phyloP scores from a whole-genome alignment of 64 coral and sea anemone species.

The Porites lutea region DNA sequence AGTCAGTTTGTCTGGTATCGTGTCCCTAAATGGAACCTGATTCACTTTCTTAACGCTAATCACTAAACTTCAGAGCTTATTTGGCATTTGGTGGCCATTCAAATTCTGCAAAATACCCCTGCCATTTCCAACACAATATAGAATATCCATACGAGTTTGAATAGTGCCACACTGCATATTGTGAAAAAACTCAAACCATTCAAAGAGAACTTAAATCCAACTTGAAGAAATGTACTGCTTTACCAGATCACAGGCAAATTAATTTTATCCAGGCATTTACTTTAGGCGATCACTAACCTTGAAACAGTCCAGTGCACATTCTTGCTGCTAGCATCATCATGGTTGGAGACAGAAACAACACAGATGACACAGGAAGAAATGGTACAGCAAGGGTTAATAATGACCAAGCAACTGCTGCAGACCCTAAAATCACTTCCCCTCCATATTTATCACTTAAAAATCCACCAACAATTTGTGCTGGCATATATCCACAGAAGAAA shows the following conservation, averaged over 20 bases:
- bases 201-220: too few relatives aligned
- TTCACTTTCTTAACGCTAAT: too few relatives aligned
- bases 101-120: too few relatives aligned
- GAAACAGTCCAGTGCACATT: constrained; percentile 76
- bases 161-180: too few relatives aligned
- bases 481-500: constrained; percentile 93
- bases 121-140: too few relatives aligned
- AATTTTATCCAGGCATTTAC: background rate
- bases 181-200: too few relatives aligned
- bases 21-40: too few relatives aligned
- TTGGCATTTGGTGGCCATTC: too few relatives aligned
- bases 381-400: constrained; percentile 76
- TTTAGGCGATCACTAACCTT: constrained; percentile 49
- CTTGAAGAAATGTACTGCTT: too few relatives aligned
- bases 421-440: constrained; percentile 84
- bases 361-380: constrained; percentile 65
- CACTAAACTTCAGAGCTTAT: too few relatives aligned
- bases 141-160: too few relatives aligned
- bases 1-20: too few relatives aligned
- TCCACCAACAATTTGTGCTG: constrained; percentile 84
- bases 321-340: constrained; percentile 61
- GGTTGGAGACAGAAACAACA: constrained; percentile 74
- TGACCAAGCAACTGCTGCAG: constrained; percentile 79
- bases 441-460: constrained; percentile 93
- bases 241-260: background rate